Conservation (phyloP, 2,113 vertebrate genomes). For the Globicephala melas region DNA sequence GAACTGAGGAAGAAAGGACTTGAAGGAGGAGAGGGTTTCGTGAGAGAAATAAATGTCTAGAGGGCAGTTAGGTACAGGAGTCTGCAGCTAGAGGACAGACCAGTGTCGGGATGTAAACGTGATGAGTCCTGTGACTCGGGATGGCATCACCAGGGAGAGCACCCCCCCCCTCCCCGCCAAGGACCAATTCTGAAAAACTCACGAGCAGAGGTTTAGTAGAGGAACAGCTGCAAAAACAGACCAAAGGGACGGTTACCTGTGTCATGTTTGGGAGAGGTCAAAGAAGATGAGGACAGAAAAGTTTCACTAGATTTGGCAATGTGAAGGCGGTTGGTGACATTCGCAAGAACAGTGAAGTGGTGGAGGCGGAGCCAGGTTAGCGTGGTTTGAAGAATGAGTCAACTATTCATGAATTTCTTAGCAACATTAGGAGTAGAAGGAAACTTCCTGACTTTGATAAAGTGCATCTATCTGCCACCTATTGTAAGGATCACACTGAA, state of each 20-base stretch:
- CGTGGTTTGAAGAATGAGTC: background rate
- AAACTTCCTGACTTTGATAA: background rate
- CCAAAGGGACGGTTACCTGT: background rate
- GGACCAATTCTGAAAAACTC: background rate
- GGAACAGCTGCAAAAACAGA: background rate
- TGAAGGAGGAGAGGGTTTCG: background rate
- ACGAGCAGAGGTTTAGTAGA: background rate
- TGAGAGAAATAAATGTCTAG: background rate
- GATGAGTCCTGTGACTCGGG: too few species aligned
- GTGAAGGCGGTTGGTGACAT: background rate
- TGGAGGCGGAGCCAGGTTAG: background rate
- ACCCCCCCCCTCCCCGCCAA: too few species aligned
- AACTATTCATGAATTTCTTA: background rate
- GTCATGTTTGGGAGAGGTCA: background rate
- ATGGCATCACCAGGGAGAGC: background rate
- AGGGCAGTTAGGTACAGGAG: background rate
- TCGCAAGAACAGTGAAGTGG: background rate
- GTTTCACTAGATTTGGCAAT: background rate
- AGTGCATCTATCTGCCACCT: background rate
- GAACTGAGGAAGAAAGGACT: background rate
- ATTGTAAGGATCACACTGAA: background rate
- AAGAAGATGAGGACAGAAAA: background rate
- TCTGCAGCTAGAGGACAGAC: too few species aligned
- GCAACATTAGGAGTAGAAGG: background rate
- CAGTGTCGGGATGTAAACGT: too few species aligned